These are phyloP conservation scores for Medauroidea extradentata DNA, from an alignment of 1,140 invertebrate species.

Conservation along the genomic window DNA sequence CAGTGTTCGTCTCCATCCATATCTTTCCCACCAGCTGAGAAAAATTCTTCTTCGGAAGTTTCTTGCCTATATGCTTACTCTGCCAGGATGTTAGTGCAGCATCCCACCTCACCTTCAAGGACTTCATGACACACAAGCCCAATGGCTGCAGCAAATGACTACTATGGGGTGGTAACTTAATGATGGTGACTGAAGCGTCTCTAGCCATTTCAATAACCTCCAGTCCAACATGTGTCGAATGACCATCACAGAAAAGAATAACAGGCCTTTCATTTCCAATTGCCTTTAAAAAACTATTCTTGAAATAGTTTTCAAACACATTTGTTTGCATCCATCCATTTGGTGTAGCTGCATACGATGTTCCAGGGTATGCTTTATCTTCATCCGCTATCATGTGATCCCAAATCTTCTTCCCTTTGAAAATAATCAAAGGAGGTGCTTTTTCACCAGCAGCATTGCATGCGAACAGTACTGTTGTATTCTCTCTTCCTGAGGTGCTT, in stretches of 20 bases:
- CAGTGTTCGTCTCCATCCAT: constrained; percentile 24
- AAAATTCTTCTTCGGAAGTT: constrained; percentile 26
- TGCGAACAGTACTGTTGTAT: constrained; percentile 35
- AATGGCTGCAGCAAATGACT: constrained; percentile 35
- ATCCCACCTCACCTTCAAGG: constrained; percentile 24
- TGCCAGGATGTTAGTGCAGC: constrained; percentile 23
- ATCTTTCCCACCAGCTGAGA: not conserved
- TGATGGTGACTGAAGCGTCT: constrained; percentile 25
- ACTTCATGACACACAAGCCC: constrained; percentile 26
- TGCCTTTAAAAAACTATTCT: constrained; percentile 24
- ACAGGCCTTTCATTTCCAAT: constrained; percentile 27
- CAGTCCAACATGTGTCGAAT: constrained; percentile 32
- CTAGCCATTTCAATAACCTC: constrained; percentile 30
- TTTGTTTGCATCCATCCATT: constrained; percentile 37
- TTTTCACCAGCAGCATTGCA: constrained; percentile 34
- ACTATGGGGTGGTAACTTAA: constrained; percentile 36
- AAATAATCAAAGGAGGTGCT: constrained; percentile 32
- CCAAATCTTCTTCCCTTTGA: constrained; percentile 30
- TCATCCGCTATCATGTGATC: constrained; percentile 23
- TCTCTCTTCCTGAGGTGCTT: constrained; percentile 31
- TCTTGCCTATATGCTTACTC: constrained; percentile 22
- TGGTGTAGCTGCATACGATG: constrained; percentile 29
- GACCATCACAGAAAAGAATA: constrained; percentile 38
- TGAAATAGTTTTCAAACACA: constrained; percentile 34
- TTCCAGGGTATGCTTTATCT: constrained; percentile 25